Percentiles rank a stretch among this genome's conserved stretches.
Conservation (phyloP, 2,888 invertebrate species). For the Cerastis rubricosa region DNA sequence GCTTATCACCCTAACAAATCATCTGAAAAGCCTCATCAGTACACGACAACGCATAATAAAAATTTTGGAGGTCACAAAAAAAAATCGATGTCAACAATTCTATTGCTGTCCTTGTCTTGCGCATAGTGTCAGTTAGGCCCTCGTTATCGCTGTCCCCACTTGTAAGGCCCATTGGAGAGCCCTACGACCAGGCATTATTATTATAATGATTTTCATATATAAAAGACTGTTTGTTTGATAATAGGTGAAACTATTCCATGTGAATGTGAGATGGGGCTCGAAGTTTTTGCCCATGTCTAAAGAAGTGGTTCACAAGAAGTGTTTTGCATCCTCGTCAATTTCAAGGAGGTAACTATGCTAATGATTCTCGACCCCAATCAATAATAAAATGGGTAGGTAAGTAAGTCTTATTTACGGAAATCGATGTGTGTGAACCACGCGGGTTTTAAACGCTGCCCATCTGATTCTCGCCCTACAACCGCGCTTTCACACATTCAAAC, state of each 20-base stretch:
- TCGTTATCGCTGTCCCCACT: conserved; percentile 68
- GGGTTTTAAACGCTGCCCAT: no score
- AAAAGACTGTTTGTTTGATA: conserved; percentile 38
- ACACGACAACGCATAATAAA: conserved; percentile 33
- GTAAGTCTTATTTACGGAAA: no score
- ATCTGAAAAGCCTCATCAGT: conserved; percentile 4
- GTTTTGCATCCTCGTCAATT: no score
- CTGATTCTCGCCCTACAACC: no score
- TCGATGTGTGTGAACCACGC: no score
- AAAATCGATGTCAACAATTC: conserved; percentile 51
- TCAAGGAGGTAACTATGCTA: no score
- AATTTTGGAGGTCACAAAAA: conserved; percentile 43
- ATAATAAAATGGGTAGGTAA: no score
- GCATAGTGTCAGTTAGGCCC: conserved; percentile 41
- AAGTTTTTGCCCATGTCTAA: neutral
- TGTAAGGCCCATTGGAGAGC: conserved; percentile 65
- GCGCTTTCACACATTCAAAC: no score
- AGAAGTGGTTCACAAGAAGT: neutral
- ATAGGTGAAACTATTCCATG: conserved; percentile 27
- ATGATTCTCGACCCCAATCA: no score
- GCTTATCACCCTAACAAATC: conserved; percentile 5
- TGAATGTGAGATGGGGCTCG: neutral
- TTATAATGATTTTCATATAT: conserved; percentile 56
- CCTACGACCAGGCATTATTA: conserved; percentile 51
- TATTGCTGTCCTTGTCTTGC: conserved; percentile 43